Evolutionary conservation across 2,113 vertebrate genomes (phyloP), one percentile per base, ranked within the genome.

Genomic region (Collichthys lucidus): DNA sequence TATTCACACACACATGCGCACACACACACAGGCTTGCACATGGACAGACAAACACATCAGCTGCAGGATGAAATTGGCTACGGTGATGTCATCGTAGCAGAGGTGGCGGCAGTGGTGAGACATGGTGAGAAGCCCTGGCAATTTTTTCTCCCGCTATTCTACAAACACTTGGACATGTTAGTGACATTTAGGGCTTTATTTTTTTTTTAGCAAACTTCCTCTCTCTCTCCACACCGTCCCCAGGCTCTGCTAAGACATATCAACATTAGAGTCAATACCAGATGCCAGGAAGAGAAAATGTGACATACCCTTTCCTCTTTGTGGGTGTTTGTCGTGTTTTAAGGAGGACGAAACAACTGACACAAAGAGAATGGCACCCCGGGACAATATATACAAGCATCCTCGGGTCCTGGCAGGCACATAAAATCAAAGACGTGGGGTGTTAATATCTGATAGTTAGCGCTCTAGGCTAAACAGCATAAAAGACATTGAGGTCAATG

Each of bases 401-500:
- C 88, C 86, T 82, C 31, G n/a, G 86, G 84, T 79, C 52, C 79
- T 74, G 84, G 86, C 82, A 90, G 77, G 73, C 63, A 57, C 65
- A 83, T 86, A 89, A 66, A 92, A 93, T 94, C 92, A 88, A 81
- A 90, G 64, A 80, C 42, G 68, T 61, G 56, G 79, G 69, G 55
- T 89, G 83, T 91, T 94, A 94, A 95, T 93, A 88, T 94, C 82
- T 93, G 85, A 92, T 92, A 85, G 84, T 86, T 73, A 70, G 79
- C 40, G 85, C 93, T 90, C 44, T 10, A 49, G 89, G 93, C 93
- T 75, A 92, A 90, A 90, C 83, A 83, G 78, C 80, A 88, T 86
- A 86, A 92, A 92, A 93, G 83, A 90, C 92, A 94, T 91, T 62
- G 82, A 89, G 92, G 93, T 94, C 92, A 94, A 72, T 83, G 93